Conservation (phyloP, 2,888 invertebrate species). For the Orthosia cruda region DNA sequence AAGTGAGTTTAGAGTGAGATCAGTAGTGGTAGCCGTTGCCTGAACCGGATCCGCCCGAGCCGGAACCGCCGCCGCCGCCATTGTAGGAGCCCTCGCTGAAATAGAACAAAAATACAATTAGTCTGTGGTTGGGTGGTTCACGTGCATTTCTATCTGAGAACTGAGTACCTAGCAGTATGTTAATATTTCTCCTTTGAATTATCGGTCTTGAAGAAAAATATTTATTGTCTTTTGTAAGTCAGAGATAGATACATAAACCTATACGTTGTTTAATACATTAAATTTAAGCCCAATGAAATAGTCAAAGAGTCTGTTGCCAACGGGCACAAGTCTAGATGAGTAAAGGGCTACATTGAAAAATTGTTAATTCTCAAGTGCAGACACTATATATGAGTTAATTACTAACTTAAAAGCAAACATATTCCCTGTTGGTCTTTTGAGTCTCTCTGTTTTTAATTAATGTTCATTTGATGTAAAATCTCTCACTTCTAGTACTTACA, state of each 20-base stretch:
- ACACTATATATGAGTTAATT: not conserved
- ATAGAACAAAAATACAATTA: conserved; percentile 63
- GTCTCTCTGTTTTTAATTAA: not conserved
- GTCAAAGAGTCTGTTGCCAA: no score
- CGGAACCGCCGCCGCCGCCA: conserved; percentile 75
- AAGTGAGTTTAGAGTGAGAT: conserved; percentile 76
- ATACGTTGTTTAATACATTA: not conserved
- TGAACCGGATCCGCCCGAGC: conserved; percentile 74
- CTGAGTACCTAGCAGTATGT: not conserved
- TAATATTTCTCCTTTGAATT: not conserved
- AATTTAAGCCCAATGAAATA: not conserved
- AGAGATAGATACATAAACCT: not conserved
- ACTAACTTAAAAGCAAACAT: no score
- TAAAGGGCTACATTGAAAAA: no score
- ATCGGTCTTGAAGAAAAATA: not conserved
- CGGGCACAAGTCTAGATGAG: no score
- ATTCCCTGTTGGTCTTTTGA: not conserved
- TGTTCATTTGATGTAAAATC: not conserved
- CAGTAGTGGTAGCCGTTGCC: conserved; percentile 85
- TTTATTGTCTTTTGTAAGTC: not conserved
- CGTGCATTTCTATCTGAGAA: not conserved
- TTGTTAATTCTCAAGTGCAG: no score
- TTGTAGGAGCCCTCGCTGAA: conserved; percentile 88
- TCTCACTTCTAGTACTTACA: not conserved
- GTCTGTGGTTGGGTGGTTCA: conserved; percentile 7